phyloP scores from a whole-genome alignment of 1,140 invertebrate genomes.

The Euura saliciscinereae region DNA sequence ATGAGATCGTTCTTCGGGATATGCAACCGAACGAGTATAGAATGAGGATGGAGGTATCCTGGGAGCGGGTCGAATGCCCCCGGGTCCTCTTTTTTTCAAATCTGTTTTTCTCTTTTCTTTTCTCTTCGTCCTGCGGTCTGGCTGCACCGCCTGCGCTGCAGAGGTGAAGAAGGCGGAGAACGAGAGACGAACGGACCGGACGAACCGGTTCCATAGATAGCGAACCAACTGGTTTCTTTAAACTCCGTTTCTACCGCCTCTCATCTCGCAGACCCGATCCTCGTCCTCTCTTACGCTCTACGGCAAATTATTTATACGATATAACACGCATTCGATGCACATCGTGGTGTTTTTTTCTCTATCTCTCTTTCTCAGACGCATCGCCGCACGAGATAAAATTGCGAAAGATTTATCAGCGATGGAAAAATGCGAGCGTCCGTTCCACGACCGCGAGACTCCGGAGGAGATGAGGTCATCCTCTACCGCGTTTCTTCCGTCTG shows the following conservation, averaged over 20 bases:
- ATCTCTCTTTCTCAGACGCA: too few relatives aligned
- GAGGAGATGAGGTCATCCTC: too few relatives aligned
- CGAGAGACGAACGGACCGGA: conserved; percentile 36
- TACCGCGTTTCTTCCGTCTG: too few relatives aligned
- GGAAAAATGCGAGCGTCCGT: too few relatives aligned
- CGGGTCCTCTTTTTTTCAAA: not conserved
- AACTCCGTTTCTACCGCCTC: conserved; percentile 48
- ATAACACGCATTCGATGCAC: too few relatives aligned
- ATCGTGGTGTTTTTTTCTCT: too few relatives aligned
- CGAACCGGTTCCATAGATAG: conserved; percentile 48
- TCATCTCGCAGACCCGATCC: not conserved
- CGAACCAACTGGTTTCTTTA: conserved; percentile 52
- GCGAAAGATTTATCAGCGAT: too few relatives aligned
- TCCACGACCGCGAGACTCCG: too few relatives aligned
- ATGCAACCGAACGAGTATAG: conserved; percentile 1
- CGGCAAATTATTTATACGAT: too few relatives aligned
- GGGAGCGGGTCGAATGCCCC: conserved; percentile 12
- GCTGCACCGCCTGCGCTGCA: not conserved
- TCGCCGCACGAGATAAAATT: too few relatives aligned
- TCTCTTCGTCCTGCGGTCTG: not conserved
- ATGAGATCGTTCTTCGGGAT: not conserved
- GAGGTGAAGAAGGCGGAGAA: conserved; percentile 12
- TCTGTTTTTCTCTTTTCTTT: too few relatives aligned
- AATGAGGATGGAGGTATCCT: conserved; percentile 20
- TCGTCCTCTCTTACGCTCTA: not conserved